Conservation (phyloP, 1,140 invertebrate species). For the Telenomus remus region DNA sequence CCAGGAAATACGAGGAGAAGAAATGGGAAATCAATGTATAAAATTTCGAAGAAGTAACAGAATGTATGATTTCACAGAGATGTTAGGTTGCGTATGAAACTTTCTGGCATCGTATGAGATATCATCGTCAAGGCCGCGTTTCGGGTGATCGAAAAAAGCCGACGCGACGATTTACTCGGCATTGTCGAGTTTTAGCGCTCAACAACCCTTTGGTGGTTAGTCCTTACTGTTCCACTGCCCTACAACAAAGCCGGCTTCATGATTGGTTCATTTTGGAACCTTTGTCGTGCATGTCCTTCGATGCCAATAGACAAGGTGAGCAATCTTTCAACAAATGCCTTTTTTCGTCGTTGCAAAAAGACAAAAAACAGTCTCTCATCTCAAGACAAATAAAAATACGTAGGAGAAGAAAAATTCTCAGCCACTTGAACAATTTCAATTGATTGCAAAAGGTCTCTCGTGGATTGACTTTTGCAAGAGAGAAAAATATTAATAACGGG, state of each 20-base stretch:
- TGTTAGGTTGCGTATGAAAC: conserved; percentile 6
- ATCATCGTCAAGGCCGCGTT: conserved; percentile 34
- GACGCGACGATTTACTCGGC: conserved; percentile 41
- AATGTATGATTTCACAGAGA: conserved; percentile 13
- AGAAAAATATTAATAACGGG: neutral
- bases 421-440: too few relatives aligned
- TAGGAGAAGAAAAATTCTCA: too few relatives aligned
- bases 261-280: conserved; percentile 95
- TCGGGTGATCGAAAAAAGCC: conserved; percentile 16
- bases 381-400: too few relatives aligned
- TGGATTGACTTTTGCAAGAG: too few relatives aligned
- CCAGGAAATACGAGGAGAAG: conserved; percentile 1
- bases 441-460: too few relatives aligned
- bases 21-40: too few relatives aligned
- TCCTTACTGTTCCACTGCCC: conserved; percentile 71
- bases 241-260: conserved; percentile 78
- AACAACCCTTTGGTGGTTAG: conserved; percentile 59
- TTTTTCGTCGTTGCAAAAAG: too few relatives aligned
- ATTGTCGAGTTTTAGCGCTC: conserved; percentile 47
- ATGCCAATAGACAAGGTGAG: conserved; percentile 95
- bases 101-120: conserved; percentile 36
- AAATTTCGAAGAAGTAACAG: too few relatives aligned
- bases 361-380: too few relatives aligned
- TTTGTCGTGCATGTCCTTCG: conserved; percentile 93
- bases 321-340: neutral